Base-by-base conservation (phyloP, 53 echinoderm and acorn worm species). In the Antedon mediterranea region DNA sequence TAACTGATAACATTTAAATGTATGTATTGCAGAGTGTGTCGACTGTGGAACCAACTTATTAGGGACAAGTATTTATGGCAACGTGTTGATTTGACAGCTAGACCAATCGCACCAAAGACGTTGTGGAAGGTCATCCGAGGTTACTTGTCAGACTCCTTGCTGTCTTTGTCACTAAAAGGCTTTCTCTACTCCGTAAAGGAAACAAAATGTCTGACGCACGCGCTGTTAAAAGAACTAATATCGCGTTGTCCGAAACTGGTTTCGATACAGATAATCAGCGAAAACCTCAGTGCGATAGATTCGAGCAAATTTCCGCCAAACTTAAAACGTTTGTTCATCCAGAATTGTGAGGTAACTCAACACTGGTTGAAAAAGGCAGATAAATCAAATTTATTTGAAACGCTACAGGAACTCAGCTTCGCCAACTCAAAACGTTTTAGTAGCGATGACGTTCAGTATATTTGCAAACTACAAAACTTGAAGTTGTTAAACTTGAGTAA, bases 121-220 rank as follows among this genome's bases (percentile, higher is more conserved):
- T 77, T 89, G 0, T 86, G 91, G 81, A 91, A 91, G 80, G 74
- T 91, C 28, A 77, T 88, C 37, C 80, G 88, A 77, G 81, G 81
- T 72, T 88, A 91, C 88, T 91, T 86, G 84, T 86, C 83, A 28
- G 83, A 88, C 32, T 83, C 86, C 43, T 81, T 91, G 4, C 43
- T 57, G 20, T 81, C 81, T 20, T 84, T 91, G 15, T 71, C 71
- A 26, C 82, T 91, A 8, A 31, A 28, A 0, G 91, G 91, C 2
- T 91, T 91, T 70, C 71, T 86, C 31, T 4, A 76, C 28, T 91
- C 91, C 13, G 76, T 88, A 72, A 88, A 85, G 71, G 82, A 83
- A 28, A 86, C 88, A 0, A 86, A 88, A 76, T 88, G 91, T 77
- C 41, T 91, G 75, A 87, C 91, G 0, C 83, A 91, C 37, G 85